phyloP scores from a whole-genome alignment of 2,888 invertebrate species.

The Apodemia mormo region DNA sequence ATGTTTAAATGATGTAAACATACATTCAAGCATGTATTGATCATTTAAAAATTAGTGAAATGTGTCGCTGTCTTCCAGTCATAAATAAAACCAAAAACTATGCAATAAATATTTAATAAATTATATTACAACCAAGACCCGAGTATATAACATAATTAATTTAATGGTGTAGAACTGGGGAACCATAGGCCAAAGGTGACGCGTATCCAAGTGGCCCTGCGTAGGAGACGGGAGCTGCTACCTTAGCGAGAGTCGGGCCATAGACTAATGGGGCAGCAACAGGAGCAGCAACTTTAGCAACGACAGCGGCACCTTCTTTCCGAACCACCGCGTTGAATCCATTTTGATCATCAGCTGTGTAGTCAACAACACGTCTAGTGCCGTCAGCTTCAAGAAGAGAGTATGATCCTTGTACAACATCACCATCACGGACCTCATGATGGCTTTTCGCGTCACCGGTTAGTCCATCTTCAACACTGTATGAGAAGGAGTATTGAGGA shows the following conservation, averaged over 20 bases:
- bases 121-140: not conserved
- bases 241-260: conserved; percentile 34
- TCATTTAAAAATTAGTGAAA: no score
- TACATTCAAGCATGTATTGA: no score
- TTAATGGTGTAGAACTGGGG: conserved; percentile 71
- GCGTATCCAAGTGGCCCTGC: conserved; percentile 40
- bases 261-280: conserved; percentile 40
- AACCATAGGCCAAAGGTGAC: conserved; percentile 46
- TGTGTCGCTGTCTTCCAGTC: not conserved
- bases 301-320: conserved; percentile 44
- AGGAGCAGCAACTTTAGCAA: conserved; percentile 46
- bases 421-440: conserved; percentile 74
- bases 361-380: conserved; percentile 76
- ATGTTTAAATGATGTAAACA: no score
- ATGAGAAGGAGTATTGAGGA: conserved; percentile 72
- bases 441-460: conserved; percentile 81
- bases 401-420: conserved; percentile 78
- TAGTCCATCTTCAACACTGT: conserved; percentile 75
- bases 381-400: conserved; percentile 79
- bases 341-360: conserved; percentile 75
- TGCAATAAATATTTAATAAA: conserved; percentile 19
- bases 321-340: conserved; percentile 55
- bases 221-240: conserved; percentile 49
- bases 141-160: conserved; percentile 37
- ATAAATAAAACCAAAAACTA: not conserved